A percentile compares a stretch with the other conserved stretches of the same genome.
Conservation (phyloP, 2,888 invertebrate genomes). For the Trissolcus brochymenae region DNA sequence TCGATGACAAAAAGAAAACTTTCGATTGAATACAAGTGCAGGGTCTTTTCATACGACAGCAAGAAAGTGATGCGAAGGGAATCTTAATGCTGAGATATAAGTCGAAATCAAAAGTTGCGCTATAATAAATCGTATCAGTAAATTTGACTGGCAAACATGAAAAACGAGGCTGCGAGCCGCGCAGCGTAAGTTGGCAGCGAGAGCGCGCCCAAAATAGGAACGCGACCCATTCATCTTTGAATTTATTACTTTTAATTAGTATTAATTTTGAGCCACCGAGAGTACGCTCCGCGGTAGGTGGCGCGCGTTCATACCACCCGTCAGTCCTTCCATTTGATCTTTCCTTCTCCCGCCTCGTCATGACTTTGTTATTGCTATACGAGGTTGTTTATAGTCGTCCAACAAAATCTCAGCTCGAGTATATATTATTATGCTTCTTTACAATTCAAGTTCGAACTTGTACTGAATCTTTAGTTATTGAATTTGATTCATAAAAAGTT, state of each 20-base stretch:
- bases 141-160: constrained; percentile 47
- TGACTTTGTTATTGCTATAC: constrained; percentile 15
- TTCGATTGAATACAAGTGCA: constrained; percentile 21
- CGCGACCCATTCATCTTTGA: constrained; percentile 55
- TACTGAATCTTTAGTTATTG: background rate
- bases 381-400: constrained; percentile 17
- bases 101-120: constrained; percentile 43
- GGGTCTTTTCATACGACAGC: constrained; percentile 31
- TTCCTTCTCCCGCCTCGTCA: constrained; percentile 1
- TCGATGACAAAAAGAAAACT: constrained; percentile 4
- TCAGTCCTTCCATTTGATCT: constrained; percentile 9
- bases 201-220: constrained; percentile 62
- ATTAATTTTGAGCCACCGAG: constrained; percentile 67
- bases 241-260: constrained; percentile 71
- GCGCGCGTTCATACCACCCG: constrained; percentile 62
- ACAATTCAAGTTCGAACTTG: background rate
- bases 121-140: constrained; percentile 49
- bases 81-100: constrained; percentile 18
- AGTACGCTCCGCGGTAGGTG: constrained; percentile 64
- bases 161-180: constrained; percentile 13
- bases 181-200: constrained; percentile 54
- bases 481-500: background rate
- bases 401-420: background rate
- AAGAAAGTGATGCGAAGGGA: constrained; percentile 23
- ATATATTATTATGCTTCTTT: background rate